A percentile compares a stretch with the other conserved stretches of the same genome.
phyloP scores from a whole-genome alignment of 1,140 invertebrate species.

The Anastrepha obliqua region DNA sequence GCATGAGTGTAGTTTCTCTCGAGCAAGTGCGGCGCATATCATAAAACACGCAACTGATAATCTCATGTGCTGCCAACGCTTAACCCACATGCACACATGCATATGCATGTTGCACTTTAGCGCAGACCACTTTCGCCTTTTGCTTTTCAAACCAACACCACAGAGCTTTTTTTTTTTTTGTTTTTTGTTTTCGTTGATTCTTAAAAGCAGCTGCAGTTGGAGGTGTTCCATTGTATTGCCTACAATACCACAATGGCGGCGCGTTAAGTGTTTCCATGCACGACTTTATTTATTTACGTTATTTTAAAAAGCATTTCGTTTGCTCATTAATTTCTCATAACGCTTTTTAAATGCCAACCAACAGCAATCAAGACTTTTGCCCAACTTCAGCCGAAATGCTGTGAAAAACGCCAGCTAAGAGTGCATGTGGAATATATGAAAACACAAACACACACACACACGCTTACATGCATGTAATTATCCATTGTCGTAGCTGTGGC shows the following conservation, averaged over 20 bases:
- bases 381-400: slow-evolving; percentile 20
- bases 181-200: not conserved
- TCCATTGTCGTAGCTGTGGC: not conserved
- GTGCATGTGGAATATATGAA: too few species aligned
- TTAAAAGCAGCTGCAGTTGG: slow-evolving; percentile 55
- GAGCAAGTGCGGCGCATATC: not conserved
- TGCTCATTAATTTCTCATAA: slow-evolving; percentile 72
- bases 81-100: slow-evolving; percentile 54
- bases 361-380: slow-evolving; percentile 30
- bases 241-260: slow-evolving; percentile 60
- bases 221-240: slow-evolving; percentile 11
- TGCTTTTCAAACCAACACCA: not conserved
- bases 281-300: slow-evolving; percentile 69
- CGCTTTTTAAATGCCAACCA: slow-evolving; percentile 65
- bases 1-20: too few species aligned
- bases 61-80: not conserved
- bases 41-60: not conserved
- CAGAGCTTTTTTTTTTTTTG: not conserved
- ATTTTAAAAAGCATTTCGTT: slow-evolving; percentile 72
- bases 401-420: not conserved
- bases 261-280: slow-evolving; percentile 64
- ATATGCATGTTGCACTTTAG: not conserved
- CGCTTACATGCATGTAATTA: not conserved
- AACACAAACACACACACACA: not conserved
- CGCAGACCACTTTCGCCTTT: not conserved